A percentile compares a stretch with the other conserved stretches of the same genome.
phyloP scores from a whole-genome alignment of 2,797 vertebrate species.

The Todus mexicanus region DNA sequence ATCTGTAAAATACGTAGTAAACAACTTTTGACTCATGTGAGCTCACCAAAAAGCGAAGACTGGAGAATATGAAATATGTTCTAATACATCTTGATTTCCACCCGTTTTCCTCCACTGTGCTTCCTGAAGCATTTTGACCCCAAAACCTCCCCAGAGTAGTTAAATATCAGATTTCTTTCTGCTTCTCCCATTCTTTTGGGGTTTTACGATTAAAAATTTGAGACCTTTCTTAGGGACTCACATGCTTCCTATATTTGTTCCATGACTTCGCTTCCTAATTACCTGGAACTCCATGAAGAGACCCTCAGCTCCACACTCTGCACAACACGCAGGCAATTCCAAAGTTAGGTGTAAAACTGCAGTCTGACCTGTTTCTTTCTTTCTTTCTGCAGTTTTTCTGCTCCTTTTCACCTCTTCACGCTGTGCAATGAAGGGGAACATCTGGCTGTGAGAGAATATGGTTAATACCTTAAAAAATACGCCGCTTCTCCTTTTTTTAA shows the following conservation, averaged over 20 bases:
- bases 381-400: background rate
- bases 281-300: background rate
- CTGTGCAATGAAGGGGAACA: constrained; percentile 29
- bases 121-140: background rate
- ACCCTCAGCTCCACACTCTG: background rate
- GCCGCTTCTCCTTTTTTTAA: constrained; percentile 16
- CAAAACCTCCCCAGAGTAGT: background rate
- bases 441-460: background rate
- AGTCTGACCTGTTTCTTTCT: background rate
- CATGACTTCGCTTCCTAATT: background rate
- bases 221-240: background rate
- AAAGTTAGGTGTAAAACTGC: background rate
- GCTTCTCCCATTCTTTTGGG: background rate
- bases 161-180: background rate
- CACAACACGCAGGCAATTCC: background rate
- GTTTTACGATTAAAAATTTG: background rate
- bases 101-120: background rate
- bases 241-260: background rate
- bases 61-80: background rate
- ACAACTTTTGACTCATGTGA: background rate
- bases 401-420: background rate
- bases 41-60: background rate
- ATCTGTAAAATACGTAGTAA: constrained; percentile 40
- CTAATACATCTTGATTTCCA: background rate
- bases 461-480: background rate